Evolutionary conservation across 2,113 vertebrate species (phyloP).

Genomic region (Sialia sialis): DNA sequence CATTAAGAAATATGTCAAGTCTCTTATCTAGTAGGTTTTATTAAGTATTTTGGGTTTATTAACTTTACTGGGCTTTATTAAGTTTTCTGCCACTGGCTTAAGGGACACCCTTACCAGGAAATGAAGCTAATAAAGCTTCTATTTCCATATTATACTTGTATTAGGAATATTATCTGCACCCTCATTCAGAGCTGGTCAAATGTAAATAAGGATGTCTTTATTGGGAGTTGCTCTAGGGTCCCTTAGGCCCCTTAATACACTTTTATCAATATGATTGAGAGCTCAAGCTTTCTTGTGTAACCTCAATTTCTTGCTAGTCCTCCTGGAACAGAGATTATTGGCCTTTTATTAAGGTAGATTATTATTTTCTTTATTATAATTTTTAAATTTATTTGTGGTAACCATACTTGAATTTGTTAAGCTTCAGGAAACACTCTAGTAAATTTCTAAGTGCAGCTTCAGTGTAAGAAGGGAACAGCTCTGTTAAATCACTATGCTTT

Average conservation of each 20-base stretch:
- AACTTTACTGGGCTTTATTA: neutral
- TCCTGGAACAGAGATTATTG: neutral
- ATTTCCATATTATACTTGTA: neutral
- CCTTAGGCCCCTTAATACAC: neutral
- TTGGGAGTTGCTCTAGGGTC: neutral
- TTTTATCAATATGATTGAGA: neutral
- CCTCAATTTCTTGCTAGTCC: neutral
- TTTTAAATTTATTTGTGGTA: neutral
- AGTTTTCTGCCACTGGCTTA: neutral
- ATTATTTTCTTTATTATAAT: neutral
- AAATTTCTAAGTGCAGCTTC: neutral
- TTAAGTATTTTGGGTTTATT: neutral
- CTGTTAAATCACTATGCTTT: neutral
- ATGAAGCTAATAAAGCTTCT: neutral
- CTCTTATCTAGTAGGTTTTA: neutral
- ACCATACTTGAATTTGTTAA: neutral
- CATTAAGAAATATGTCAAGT: neutral
- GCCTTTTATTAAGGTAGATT: neutral
- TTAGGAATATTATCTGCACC: neutral
- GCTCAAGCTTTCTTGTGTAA: neutral
- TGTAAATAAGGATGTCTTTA: neutral
- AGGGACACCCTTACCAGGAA: neutral
- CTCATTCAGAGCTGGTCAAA: neutral
- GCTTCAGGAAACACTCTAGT: neutral
- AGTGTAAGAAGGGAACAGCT: neutral